These are phyloP conservation scores for Caiman crocodilus DNA, from an alignment of 2,797 vertebrate genomes.

Conservation along the genomic window DNA sequence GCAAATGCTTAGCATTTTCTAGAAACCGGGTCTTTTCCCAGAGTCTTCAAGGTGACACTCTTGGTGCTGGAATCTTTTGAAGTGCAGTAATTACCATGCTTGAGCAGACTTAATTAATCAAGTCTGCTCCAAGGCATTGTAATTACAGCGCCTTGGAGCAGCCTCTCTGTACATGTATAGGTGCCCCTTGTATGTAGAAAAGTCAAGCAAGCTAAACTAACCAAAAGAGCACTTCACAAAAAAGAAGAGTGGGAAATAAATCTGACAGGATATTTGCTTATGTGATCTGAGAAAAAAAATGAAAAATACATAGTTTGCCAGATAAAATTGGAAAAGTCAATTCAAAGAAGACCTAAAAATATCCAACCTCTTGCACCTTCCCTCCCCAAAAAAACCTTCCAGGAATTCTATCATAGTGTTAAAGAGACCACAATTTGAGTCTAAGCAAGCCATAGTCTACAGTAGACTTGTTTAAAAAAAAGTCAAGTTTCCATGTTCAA, in stretches of 20 bases:
- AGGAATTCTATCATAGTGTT: background rate
- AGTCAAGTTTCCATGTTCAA: background rate
- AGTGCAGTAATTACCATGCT: too few species aligned
- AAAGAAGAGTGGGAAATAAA: slow-evolving; percentile 13
- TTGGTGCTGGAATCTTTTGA: too few species aligned
- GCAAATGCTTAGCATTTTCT: background rate
- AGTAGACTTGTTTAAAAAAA: background rate
- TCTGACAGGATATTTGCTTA: slow-evolving; percentile 23
- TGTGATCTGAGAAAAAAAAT: background rate
- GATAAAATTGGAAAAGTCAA: slow-evolving; percentile 20
- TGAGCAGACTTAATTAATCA: too few species aligned
- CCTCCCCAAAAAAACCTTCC: background rate
- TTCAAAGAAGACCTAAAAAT: slow-evolving; percentile 19
- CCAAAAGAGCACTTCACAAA: background rate
- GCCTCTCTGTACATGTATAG: too few species aligned
- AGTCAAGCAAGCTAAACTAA: background rate
- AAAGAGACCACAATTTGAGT: background rate
- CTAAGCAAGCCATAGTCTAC: background rate
- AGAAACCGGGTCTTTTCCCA: background rate
- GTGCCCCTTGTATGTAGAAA: background rate
- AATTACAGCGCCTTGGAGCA: too few species aligned
- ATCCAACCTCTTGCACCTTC: background rate
- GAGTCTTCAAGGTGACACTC: background rate
- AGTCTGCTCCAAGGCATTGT: too few species aligned
- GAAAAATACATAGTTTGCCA: background rate